A percentile compares a stretch with the other conserved stretches of the same genome.
Evolutionary conservation across 2,797 vertebrate genomes (phyloP).

Genomic region (Melanotaenia boesemani): DNA sequence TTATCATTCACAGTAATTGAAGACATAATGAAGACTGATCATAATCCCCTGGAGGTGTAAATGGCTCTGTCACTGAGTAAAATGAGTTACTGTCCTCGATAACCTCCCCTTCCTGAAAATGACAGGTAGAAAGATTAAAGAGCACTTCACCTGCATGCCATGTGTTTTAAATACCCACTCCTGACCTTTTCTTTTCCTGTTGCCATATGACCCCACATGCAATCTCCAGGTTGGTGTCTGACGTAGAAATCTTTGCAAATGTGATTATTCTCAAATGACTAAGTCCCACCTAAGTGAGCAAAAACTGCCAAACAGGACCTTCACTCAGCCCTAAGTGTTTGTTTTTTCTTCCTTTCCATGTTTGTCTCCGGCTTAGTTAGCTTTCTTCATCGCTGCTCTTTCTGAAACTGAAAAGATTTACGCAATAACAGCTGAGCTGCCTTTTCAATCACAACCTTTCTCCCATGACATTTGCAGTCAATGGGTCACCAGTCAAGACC

Average conservation of each 20-base stretch:
- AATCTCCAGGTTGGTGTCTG: constrained; percentile 19
- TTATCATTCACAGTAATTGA: constrained; percentile 67
- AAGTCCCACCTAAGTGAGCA: constrained; percentile 56
- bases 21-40: constrained; percentile 60
- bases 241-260: constrained; percentile 39
- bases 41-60: constrained; percentile 64
- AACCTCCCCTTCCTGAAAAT: constrained; percentile 35
- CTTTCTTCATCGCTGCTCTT: constrained; percentile 47
- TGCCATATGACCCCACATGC: constrained; percentile 25
- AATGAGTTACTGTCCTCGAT: constrained; percentile 29
- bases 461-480: constrained; percentile 32
- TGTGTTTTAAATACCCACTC: constrained; percentile 31
- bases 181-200: constrained; percentile 38
- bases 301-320: constrained; percentile 68
- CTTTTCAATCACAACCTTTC: constrained; percentile 70
- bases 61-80: constrained; percentile 62
- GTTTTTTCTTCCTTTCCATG: constrained; percentile 71
- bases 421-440: constrained; percentile 48
- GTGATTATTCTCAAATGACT: constrained; percentile 51
- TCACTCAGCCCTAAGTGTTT: constrained; percentile 65
- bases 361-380: constrained; percentile 56
- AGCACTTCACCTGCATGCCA: constrained; percentile 21
- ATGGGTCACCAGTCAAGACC: constrained; percentile 66
- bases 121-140: constrained; percentile 41
- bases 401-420: constrained; percentile 61